Evolutionary conservation across 64 coral and sea anemone species (phyloP).

Genomic region (Hydrozoanthus tunicans): DNA sequence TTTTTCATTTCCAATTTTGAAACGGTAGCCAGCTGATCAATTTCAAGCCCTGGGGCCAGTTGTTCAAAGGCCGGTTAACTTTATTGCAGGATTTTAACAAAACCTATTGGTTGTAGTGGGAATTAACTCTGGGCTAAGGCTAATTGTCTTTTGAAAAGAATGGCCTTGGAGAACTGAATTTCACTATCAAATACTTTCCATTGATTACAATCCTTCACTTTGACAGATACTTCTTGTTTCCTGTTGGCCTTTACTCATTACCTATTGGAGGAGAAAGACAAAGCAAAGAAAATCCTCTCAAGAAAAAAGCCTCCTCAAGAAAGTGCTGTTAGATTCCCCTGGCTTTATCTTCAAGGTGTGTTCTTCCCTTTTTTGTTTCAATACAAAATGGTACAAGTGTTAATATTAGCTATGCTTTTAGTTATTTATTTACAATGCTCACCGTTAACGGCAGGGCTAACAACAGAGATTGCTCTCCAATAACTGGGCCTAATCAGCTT

Average conservation of each 20-base stretch:
- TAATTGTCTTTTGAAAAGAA: not conserved
- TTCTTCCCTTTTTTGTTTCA: not conserved
- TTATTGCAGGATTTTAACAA: too few species aligned
- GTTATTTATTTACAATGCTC: not conserved
- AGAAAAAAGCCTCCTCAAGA: not conserved
- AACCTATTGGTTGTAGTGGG: too few species aligned
- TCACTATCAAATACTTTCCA: not conserved
- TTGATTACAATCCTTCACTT: not conserved
- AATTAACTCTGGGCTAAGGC: too few species aligned
- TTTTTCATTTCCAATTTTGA: too few species aligned
- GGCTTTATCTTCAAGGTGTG: conserved; percentile 47
- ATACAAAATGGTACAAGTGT: not conserved
- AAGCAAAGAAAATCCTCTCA: conserved; percentile 12
- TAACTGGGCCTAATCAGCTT: too few species aligned
- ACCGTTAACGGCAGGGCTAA: too few species aligned
- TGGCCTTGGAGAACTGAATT: not conserved
- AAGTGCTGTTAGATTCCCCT: not conserved
- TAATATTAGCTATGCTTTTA: not conserved
- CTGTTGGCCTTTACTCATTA: conserved; percentile 35
- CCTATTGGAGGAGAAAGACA: conserved; percentile 5
- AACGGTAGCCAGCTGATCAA: too few species aligned
- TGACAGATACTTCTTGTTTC: conserved; percentile 9
- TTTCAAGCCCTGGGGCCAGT: too few species aligned
- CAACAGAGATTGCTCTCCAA: too few species aligned
- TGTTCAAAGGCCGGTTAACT: too few species aligned